A percentile compares a stretch with the other conserved stretches of the same genome.
Evolutionary conservation across 2,797 vertebrate species (phyloP).

Genomic region (Aldrovandia affinis): DNA sequence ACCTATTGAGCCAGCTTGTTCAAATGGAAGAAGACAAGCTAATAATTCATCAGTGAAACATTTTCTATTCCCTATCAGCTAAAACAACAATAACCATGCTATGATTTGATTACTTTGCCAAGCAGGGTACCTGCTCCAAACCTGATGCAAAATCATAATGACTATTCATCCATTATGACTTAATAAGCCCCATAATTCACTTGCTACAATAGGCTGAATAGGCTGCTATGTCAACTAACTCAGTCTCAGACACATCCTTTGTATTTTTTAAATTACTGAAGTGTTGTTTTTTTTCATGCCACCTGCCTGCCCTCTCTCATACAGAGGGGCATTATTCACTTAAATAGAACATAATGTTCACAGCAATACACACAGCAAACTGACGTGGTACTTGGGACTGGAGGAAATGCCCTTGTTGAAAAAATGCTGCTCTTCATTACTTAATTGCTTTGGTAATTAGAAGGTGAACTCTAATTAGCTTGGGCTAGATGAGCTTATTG

Average conservation of each 20-base stretch:
- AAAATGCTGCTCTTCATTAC: not conserved
- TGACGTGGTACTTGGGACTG: not conserved
- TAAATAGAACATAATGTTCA: not conserved
- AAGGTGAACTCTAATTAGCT: slow-evolving; percentile 11
- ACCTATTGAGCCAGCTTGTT: not conserved
- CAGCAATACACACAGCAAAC: not conserved
- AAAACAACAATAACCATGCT: slow-evolving; percentile 18
- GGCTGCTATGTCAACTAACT: not conserved
- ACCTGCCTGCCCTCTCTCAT: not conserved
- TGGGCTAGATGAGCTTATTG: slow-evolving; percentile 10
- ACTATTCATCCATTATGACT: slow-evolving; percentile 13
- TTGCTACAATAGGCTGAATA: slow-evolving; percentile 5
- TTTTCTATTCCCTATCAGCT: slow-evolving; percentile 16
- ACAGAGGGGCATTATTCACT: not conserved
- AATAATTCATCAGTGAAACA: slow-evolving; percentile 16
- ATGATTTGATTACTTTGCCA: slow-evolving; percentile 9
- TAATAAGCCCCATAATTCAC: slow-evolving; percentile 2
- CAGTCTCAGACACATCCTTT: slow-evolving; percentile 1
- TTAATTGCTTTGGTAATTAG: slow-evolving; percentile 21
- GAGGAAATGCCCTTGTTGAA: slow-evolving; percentile 2
- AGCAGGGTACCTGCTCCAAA: not conserved
- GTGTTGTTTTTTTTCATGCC: not conserved
- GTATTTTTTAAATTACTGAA: slow-evolving; percentile 1
- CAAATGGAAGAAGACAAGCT: slow-evolving; percentile 7
- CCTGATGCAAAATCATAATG: not conserved